Evolutionary conservation across 2,797 vertebrate genomes (phyloP).

Genomic region (Poecilia gillii): DNA sequence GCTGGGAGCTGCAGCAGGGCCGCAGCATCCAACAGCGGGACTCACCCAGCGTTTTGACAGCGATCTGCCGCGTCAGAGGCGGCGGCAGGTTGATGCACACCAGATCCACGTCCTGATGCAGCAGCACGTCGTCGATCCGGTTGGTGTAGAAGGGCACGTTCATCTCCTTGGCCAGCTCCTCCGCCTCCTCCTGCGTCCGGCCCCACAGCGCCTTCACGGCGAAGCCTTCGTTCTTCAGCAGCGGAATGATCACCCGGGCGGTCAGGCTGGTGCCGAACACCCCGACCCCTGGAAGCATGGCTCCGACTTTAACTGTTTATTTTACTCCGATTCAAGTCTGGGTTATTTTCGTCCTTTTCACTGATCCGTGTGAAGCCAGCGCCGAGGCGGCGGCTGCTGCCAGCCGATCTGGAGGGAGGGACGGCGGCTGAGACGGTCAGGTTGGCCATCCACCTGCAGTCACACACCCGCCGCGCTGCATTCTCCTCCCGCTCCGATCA

Average conservation of each 20-base stretch:
- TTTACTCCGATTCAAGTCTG: background rate
- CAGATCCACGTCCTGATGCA: conserved; percentile 96
- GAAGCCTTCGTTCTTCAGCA: conserved; percentile 95
- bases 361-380: conserved; percentile 34
- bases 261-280: conserved; percentile 98
- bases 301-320: conserved; percentile 42
- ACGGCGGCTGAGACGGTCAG: conserved; percentile 59
- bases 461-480: conserved; percentile 60
- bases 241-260: conserved; percentile 93
- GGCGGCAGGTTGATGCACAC: conserved; percentile 98
- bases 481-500: conserved; percentile 28
- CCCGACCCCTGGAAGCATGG: conserved; percentile 97
- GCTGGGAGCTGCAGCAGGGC: conserved; percentile 4
- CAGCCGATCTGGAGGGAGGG: background rate
- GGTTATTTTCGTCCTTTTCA: background rate
- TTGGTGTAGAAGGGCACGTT: conserved; percentile 96
- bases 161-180: conserved; percentile 98
- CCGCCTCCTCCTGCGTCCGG: conserved; percentile 95
- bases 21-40: conserved; percentile 17
- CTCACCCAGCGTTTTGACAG: conserved; percentile 97
- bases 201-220: conserved; percentile 96
- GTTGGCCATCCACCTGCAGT: conserved; percentile 82
- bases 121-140: conserved; percentile 96
- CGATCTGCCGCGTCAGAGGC: conserved; percentile 95
- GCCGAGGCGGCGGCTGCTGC: conserved; percentile 16